phyloP scores from a whole-genome alignment of 2,797 vertebrate genomes.

The Columba guinea region DNA sequence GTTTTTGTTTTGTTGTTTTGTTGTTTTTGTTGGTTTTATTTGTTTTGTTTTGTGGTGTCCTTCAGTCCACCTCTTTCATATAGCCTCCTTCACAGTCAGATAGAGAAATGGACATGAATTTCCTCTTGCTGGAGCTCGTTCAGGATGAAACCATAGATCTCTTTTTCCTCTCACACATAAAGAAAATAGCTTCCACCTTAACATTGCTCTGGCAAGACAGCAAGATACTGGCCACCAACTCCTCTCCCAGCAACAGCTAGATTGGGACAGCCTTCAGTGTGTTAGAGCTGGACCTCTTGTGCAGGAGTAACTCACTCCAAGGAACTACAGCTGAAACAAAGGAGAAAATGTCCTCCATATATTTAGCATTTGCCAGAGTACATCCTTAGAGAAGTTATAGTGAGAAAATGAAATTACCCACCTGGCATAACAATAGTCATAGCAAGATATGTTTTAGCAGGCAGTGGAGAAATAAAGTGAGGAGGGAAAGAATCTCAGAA shows the following conservation, averaged over 20 bases:
- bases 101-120: neutral
- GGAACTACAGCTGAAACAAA: conserved; percentile 5
- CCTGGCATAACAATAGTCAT: neutral
- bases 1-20: neutral
- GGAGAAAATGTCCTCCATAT: neutral
- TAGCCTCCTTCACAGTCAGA: neutral
- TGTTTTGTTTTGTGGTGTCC: neutral
- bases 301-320: neutral
- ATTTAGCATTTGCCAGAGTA: neutral
- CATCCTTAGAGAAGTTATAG: neutral
- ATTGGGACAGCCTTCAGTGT: neutral
- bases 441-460: conserved; percentile 22
- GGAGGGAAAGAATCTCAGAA: neutral
- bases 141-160: neutral
- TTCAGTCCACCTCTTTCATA: neutral
- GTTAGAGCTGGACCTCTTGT: neutral
- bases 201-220: neutral
- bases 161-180: neutral
- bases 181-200: neutral
- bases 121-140: neutral
- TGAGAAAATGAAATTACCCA: neutral
- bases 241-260: neutral
- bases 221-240: neutral
- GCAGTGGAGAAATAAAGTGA: conserved; percentile 33
- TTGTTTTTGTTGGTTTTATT: neutral